Base-by-base conservation (phyloP, 2,797 vertebrate species). In the Epinephelus awoara region DNA sequence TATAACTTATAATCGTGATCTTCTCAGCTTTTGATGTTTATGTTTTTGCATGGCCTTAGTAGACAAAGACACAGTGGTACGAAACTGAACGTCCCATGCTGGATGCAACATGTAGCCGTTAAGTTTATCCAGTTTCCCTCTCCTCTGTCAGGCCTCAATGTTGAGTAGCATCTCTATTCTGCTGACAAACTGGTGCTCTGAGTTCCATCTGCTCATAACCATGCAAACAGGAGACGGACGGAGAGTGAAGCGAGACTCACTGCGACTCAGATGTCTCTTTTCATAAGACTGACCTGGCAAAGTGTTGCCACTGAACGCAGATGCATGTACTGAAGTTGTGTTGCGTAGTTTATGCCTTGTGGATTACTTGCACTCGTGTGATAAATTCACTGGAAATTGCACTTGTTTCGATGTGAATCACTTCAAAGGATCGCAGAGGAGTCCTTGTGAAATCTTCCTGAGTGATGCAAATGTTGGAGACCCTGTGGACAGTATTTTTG, bases 331-430 rank as follows among this genome's bases (percentile, higher is more conserved):
- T 72, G 52, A 86, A 74, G 57, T 79, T 65, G 72, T 67, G 68
- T 82, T 77, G 75, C 87, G 40, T 75, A 34, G 75, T 52, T 82
- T 67, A 77, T 82, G 72, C 84, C 75, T 87, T 71, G 85, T 90
- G 82, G 71, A 80, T 79, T 83, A 81, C 76, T 91, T 89, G 80
- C 89, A 90, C 87, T 83, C 17, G 73, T 90, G 85, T 86, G 78
- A 81, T 80, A 77, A 73, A 74, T 85, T 89, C 84, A 92, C 80
- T 81, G 67, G 72, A 90, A 76, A 81, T 86, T 91, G 86, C 89
- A 93, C 90, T 92, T 54, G 74, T 89, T 91, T 88, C 70, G 65
- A 85, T 85, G 79, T 83, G 69, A 83, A 88, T 80, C 81, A 88
- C 70, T 67, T 80, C 42, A 82, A 58, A 61, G 34, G 52, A 77